Base-by-base conservation (phyloP, 2,113 vertebrate species). In the Collichthys lucidus region DNA sequence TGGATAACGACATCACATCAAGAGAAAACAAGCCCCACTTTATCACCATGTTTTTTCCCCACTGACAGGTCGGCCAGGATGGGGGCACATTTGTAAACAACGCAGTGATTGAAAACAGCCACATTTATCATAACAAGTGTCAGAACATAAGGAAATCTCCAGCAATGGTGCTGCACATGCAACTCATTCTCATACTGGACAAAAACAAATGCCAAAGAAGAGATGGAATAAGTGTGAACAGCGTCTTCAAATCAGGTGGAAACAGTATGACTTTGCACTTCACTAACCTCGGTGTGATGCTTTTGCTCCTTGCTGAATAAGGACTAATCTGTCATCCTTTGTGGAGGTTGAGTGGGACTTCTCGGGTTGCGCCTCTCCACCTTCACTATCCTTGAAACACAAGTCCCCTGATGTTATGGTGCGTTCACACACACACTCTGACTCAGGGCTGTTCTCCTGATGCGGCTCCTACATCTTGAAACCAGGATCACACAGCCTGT, bases 371-470 rank as follows among this genome's bases (percentile, higher is more conserved):
- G 20, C 77, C 80, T 66, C 67, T 86, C 89, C 87, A 88, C 91
- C 90, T 91, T 91, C 91, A 84, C 83, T 90, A 82, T 89, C 91
- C 87, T 92, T 88, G 87, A 89, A 85, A 79, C 79, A 83, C 80
- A 84, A 83, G 85, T 90, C 88, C 67, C 49, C 26, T 53, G 79
- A 64, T 79, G 85, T 82, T 77, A 66, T 42, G 74, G 55, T 65
- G 70, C 50, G 26, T 59, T 62, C 88, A 73, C 70, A 71, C 26
- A 26, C 77, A 55, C 40, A 46, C 62, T 57, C 29, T 69, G 75
- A 66, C 46, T 49, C 56, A 67, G 46, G n/a, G 76, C 52, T 40
- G 35, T 40, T 73, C 70, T 19, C 71, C 31, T 35, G 59, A 20
- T 68, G 74, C 68, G 4, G 67, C 83, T 69, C 64, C 83, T 91